These are phyloP conservation scores for Polyodon spathula DNA, from an alignment of 2,113 vertebrate species.

Conservation along the genomic window DNA sequence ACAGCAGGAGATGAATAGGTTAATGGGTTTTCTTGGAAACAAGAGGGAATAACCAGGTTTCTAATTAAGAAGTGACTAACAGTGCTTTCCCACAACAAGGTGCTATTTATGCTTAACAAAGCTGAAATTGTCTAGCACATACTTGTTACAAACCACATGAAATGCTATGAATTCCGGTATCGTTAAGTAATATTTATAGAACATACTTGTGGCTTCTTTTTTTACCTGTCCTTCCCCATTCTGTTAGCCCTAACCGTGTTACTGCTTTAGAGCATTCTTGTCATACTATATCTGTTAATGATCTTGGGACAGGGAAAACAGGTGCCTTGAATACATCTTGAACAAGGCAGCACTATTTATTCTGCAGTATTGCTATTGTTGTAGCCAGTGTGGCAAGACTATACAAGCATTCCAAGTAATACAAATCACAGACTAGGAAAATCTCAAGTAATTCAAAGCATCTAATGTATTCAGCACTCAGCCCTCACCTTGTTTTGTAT, in stretches of 20 bases:
- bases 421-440: too few relatives aligned
- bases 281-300: constrained; percentile 23
- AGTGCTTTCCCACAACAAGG: constrained; percentile 34
- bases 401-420: constrained; percentile 1
- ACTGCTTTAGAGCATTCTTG: constrained; percentile 31
- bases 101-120: constrained; percentile 42
- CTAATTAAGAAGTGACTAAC: background rate
- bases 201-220: constrained; percentile 50
- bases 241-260: constrained; percentile 30
- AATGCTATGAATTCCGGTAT: constrained; percentile 15
- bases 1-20: too few relatives aligned
- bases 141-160: constrained; percentile 17
- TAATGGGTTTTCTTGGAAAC: too few relatives aligned
- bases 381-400: constrained; percentile 18
- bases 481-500: too few relatives aligned
- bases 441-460: too few relatives aligned
- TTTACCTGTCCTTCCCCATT: constrained; percentile 31
- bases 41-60: too few relatives aligned
- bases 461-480: too few relatives aligned
- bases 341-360: constrained; percentile 12
- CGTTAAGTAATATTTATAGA: constrained; percentile 54
- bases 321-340: constrained; percentile 18
- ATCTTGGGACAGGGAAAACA: constrained; percentile 29
- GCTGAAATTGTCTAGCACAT: constrained; percentile 44
- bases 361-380: background rate